Evolutionary conservation across 2,113 vertebrate species (phyloP).

Genomic region (Entelurus aequoreus): DNA sequence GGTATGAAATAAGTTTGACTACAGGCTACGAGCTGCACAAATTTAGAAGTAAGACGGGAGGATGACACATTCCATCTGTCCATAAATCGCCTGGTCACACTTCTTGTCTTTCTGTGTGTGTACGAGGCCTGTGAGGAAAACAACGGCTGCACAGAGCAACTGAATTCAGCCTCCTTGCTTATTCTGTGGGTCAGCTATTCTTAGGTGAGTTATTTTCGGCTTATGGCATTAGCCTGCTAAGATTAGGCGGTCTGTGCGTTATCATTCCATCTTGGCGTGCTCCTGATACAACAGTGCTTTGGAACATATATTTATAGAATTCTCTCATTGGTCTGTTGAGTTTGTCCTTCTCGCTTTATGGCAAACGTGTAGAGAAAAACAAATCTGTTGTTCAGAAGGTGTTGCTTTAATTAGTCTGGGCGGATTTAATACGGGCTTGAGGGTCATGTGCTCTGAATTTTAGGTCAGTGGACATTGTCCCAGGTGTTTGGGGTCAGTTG

Average conservation of each 20-base stretch:
- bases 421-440: neutral
- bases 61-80: constrained; percentile 50
- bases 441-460: neutral
- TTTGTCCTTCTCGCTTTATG: constrained; percentile 72
- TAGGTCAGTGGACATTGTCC: constrained; percentile 2
- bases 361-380: constrained; percentile 33
- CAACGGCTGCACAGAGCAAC: constrained; percentile 53
- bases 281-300: constrained; percentile 91
- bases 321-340: constrained; percentile 84
- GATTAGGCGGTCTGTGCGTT: constrained; percentile 93
- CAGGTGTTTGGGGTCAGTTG: neutral
- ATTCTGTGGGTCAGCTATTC: constrained; percentile 99
- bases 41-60: constrained; percentile 38
- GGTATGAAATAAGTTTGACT: neutral
- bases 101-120: constrained; percentile 18
- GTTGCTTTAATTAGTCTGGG: neutral
- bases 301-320: constrained; percentile 93
- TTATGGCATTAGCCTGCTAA: constrained; percentile 95
- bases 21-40: constrained; percentile 22
- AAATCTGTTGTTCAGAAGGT: neutral
- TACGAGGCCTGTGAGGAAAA: constrained; percentile 48
- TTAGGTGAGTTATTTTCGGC: constrained; percentile 96
- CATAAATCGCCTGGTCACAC: constrained; percentile 44
- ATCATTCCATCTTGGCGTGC: constrained; percentile 92
- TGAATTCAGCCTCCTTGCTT: constrained; percentile 78